Evolutionary conservation across 2,113 vertebrate species (phyloP), one percentile per base, ranked within the genome.

Genomic region (Laterallus jamaicensis): DNA sequence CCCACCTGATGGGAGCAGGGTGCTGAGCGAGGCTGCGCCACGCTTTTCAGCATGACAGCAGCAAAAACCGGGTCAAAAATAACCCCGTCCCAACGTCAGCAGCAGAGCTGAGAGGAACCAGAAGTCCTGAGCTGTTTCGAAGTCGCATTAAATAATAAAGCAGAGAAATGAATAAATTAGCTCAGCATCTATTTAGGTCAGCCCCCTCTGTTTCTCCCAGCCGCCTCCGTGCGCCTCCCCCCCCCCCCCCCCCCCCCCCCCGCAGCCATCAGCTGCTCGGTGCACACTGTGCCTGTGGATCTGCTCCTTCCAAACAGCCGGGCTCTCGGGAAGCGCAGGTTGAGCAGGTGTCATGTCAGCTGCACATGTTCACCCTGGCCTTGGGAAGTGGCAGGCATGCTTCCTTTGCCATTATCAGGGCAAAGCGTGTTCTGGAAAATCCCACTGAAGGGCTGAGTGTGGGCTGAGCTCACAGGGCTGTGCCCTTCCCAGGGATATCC

Each of bases 121-220:
- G 73, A 93, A 96, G 91, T 96, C 93, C 95, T 50, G 89, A 96
- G 91, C 89, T 25, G 83, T 58, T 88, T 86, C 15, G 13, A 91
- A 94, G 90, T 85, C 16, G 5, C 4, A 7, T 93, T 95, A 91
- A 95, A 93, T 94, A 95, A 93, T 92, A 75, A 95, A 96, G 90
- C 75, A 80, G 83, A 75, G 75, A 93, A 93, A 88, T 67, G 82
- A 95, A 95, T 94, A 90, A 90, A 94, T 95, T 82, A 95, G 85
- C 94, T 93, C 82, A 62, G 90, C 92, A 92, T 96, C 88, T 93
- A 90, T 96, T 93, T 97, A 94, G 92, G 95, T 97, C 96, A 96
- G 88, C 40, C 86, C 88, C 94, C 82, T 82, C 60, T 2, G 5
- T 54, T 91, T 59, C 82, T 94, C 63, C 79, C 78, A 68, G 63